phyloP scores from a whole-genome alignment of 2,113 vertebrate genomes.

The Bos indicus region DNA sequence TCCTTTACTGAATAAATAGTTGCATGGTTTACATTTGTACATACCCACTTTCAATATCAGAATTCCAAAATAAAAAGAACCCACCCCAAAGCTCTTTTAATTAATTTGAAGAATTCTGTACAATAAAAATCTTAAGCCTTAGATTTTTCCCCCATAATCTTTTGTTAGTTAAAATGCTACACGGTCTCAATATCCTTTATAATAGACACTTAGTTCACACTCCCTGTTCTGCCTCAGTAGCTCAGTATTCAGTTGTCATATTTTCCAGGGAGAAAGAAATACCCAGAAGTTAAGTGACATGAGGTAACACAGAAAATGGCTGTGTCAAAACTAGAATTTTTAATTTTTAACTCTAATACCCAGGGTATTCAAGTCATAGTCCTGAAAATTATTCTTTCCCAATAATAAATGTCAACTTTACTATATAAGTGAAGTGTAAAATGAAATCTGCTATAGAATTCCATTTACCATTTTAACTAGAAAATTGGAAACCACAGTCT shows the following conservation, averaged over 20 bases:
- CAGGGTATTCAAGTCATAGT: background rate
- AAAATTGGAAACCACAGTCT: background rate
- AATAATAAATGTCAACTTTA: background rate
- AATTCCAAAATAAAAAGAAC: background rate
- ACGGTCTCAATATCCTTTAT: background rate
- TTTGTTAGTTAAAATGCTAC: background rate
- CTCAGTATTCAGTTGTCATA: background rate
- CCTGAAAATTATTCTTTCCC: background rate
- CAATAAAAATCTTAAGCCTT: background rate
- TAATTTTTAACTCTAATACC: background rate
- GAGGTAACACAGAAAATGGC: background rate
- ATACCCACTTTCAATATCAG: background rate
- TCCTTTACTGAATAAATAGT: background rate
- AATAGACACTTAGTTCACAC: background rate
- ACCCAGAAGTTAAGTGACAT: background rate
- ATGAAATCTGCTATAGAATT: background rate
- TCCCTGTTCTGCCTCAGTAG: background rate
- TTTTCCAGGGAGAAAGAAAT: background rate
- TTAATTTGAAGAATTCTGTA: background rate
- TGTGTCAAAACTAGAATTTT: constrained; percentile 8
- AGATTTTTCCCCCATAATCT: background rate
- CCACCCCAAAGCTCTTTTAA: background rate
- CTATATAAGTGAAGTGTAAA: background rate
- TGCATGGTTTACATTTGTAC: background rate
- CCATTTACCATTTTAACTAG: background rate